phyloP scores from a whole-genome alignment of 2,888 invertebrate genomes.

The Oconnorella tubifera region DNA sequence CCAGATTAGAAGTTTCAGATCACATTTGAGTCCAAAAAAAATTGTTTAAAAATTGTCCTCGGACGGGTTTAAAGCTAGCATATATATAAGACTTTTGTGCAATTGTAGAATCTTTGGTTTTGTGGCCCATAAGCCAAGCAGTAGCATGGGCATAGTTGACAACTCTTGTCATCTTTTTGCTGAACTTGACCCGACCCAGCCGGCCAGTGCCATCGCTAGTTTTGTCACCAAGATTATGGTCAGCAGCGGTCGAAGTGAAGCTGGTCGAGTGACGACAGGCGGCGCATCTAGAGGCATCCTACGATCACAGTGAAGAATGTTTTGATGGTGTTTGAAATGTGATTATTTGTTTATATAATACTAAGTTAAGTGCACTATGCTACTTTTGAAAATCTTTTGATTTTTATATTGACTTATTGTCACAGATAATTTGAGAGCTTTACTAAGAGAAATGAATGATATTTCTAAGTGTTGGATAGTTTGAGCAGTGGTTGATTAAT shows the following conservation, averaged over 20 bases:
- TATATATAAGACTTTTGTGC: not conserved
- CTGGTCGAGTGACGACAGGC: not conserved
- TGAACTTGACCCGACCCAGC: conserved; percentile 85
- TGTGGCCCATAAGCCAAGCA: conserved; percentile 82
- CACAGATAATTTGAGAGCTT: no score
- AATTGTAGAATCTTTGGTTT: conserved; percentile 90
- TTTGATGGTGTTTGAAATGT: no score
- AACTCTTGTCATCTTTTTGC: conserved; percentile 98
- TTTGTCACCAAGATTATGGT: conserved; percentile 59
- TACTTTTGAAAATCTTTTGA: no score
- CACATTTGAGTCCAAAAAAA: no score
- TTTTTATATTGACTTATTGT: no score
- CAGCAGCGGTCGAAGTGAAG: not conserved
- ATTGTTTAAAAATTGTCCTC: not conserved
- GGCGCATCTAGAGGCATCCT: not conserved
- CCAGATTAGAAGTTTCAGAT: no score
- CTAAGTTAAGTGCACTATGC: no score
- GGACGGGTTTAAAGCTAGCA: not conserved
- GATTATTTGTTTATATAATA: no score
- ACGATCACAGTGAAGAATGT: not conserved
- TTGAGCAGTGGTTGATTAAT: no score
- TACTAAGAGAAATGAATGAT: no score
- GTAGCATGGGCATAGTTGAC: conserved; percentile 76
- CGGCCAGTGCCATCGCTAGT: conserved; percentile 84
- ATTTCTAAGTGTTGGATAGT: no score